Base-by-base conservation (phyloP, 2,113 vertebrate species). In the Phodopus roborovskii region DNA sequence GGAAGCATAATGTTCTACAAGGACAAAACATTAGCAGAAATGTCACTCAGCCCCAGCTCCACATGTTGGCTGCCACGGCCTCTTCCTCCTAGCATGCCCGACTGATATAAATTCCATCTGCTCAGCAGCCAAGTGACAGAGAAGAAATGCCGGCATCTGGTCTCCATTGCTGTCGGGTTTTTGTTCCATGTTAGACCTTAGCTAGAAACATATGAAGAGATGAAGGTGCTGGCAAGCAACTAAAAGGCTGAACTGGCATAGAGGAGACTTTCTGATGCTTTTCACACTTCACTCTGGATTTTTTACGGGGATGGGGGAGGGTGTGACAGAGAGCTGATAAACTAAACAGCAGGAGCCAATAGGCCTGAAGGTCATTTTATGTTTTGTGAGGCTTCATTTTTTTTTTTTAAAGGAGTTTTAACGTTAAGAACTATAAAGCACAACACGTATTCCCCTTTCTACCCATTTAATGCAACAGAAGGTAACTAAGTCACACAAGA, bases 11-110 rank as follows among this genome's bases (percentile, higher is more conserved):
- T 99, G 99, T 99, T 99, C 99, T 99, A 99, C 99, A 99, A 99
- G 99, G 99, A 99, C 99, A 99, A 99, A 99, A 99, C 99, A 99
- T 99, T 99, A 99, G 99, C 99, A 99, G 99, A 99, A 99, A 99
- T 99, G 99, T 99, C 99, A 99, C 99, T 99, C 99, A 99, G 99
- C 99, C 99, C 99, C 98, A 97, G 98, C 99, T 99, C 99, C 99
- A 99, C 98, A 99, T 99, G 99, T 99, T 99, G 99, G 99, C 99
- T 99, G 98, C 98, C 98, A 99, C 94, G 97, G 98, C 98, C 98
- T 98, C 98, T 99, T 99, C 98, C 99, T 99, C 98, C 98, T 98
- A 98, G 99, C 99, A 98, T 99, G 98, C 99, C 98, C 99, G 95
- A 98, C 98, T 99, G 99, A 99, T 99, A 99, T 99, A 99, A 99